A percentile compares a stretch with the other conserved stretches of the same genome.
Evolutionary conservation across 2,888 invertebrate genomes (phyloP).

Genomic region (Aphidius colemani): DNA sequence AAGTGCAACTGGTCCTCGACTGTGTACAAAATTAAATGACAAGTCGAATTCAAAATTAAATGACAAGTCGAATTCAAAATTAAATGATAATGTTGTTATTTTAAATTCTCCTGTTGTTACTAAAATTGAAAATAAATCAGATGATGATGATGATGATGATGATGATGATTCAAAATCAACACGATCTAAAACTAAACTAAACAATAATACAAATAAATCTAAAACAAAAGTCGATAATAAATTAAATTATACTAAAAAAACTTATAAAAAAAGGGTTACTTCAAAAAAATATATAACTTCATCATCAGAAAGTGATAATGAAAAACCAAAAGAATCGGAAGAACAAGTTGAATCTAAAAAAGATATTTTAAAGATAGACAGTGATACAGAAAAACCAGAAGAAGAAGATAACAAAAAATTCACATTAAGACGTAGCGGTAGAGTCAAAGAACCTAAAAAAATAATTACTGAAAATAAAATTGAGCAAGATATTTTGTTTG

Average conservation of each 20-base stretch:
- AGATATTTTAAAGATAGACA: constrained; percentile 17
- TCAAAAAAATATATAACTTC: constrained; percentile 35
- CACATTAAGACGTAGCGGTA: constrained; percentile 41
- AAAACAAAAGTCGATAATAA: not conserved
- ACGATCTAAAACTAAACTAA: constrained; percentile 25
- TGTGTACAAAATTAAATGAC: constrained; percentile 64
- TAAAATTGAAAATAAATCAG: too few relatives aligned
- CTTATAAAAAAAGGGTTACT: constrained; percentile 21
- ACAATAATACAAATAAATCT: not conserved
- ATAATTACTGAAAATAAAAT: constrained; percentile 50
- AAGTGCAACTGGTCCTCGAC: constrained; percentile 68
- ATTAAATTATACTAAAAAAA: constrained; percentile 19
- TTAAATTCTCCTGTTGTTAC: constrained; percentile 29
- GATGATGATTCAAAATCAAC: constrained; percentile 23
- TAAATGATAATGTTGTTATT: constrained; percentile 22
- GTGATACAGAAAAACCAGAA: constrained; percentile 2
- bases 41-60: constrained; percentile 26
- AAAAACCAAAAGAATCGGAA: constrained; percentile 15
- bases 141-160: constrained; percentile 28
- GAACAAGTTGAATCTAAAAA: constrained; percentile 19
- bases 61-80: constrained; percentile 18
- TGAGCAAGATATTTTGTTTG: constrained; percentile 44
- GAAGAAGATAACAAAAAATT: constrained; percentile 33
- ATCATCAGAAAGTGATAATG: constrained; percentile 45
- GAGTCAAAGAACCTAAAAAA: constrained; percentile 44